Evolutionary conservation across 92 coral and sea anemone species (phyloP), one percentile per base, ranked within the genome.

Genomic region (Phenganax subtilis): DNA sequence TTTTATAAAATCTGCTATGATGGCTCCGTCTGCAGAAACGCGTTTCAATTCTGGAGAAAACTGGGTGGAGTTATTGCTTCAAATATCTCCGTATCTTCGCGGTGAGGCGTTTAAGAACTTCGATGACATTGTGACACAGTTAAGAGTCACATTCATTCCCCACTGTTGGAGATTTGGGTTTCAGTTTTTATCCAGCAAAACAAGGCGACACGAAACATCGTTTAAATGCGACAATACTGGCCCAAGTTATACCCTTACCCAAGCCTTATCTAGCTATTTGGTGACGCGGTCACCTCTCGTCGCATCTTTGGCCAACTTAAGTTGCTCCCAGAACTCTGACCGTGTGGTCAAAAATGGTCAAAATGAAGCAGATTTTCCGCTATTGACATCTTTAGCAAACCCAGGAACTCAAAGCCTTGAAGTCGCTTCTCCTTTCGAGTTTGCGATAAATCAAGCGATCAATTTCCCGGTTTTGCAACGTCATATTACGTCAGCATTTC

Each of bases 111-210:
- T 79, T 25, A 63, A 52, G 51, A 63, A 79, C 4, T 66, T 87
- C 76, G 81, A 85, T n/a, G 88, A 84, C 17, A 29, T 87, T 12
- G 96, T 92, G 14, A 70, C 74, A 12, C 80, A 82, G 68, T 87
- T 96, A 0, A 90, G 84, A 54, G 87, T 96, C 60, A 75, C 87
- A 1, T 96, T 90, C 55, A 76, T 86, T 0, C 96, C 99, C 4
- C 93, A 86, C 80, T 90, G 91, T 76, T 96, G 99, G 99, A 84
- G 61, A 28, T 89, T 96, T 77, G 97, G 97, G 3, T 96, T 90
- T 87, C 83, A 75, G 68, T 96, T 96, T 64, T 47, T 17, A 2
- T 27, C 73, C 54, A 68, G 12, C 5, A 53, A 37, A 30, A 3
- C 73, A 53, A 68, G 16, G 20, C 73, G 15, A 28, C 53, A 53